Conservation (phyloP, 2,113 vertebrate species). For the Dermatemys mawii region DNA sequence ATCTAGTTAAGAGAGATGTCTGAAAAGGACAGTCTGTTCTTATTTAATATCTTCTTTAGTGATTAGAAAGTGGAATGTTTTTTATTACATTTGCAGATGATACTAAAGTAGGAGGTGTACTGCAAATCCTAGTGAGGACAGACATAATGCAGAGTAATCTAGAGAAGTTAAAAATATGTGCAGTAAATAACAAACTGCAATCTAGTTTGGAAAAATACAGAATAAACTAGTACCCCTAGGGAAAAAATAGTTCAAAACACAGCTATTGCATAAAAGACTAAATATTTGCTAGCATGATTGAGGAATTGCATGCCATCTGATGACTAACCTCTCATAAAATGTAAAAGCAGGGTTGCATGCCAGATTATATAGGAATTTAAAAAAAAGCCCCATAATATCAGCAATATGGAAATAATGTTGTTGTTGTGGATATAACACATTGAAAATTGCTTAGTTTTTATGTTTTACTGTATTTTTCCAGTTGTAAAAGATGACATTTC, state of each 20-base stretch:
- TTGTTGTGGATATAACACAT: background rate
- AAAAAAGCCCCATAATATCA: background rate
- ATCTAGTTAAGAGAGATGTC: background rate
- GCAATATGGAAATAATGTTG: background rate
- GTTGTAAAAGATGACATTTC: background rate
- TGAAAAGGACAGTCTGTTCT: background rate
- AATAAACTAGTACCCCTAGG: background rate
- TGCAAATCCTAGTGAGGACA: background rate
- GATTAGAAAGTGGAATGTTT: background rate
- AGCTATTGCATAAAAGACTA: background rate
- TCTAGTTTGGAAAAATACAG: background rate
- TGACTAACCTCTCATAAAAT: background rate
- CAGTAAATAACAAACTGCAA: background rate
- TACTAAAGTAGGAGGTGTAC: background rate
- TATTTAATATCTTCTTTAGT: background rate
- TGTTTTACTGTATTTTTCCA: background rate
- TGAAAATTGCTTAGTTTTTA: slow-evolving; percentile 11
- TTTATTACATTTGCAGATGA: slow-evolving; percentile 19
- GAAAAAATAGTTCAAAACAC: background rate
- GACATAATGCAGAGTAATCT: background rate
- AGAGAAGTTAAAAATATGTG: background rate
- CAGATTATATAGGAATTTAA: background rate
- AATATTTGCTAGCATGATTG: background rate
- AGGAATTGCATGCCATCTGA: background rate
- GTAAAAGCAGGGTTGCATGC: background rate